Percentiles rank a stretch among this genome's conserved stretches.
Conservation (phyloP, 2,888 invertebrate species). For the Drosophila birchii region DNA sequence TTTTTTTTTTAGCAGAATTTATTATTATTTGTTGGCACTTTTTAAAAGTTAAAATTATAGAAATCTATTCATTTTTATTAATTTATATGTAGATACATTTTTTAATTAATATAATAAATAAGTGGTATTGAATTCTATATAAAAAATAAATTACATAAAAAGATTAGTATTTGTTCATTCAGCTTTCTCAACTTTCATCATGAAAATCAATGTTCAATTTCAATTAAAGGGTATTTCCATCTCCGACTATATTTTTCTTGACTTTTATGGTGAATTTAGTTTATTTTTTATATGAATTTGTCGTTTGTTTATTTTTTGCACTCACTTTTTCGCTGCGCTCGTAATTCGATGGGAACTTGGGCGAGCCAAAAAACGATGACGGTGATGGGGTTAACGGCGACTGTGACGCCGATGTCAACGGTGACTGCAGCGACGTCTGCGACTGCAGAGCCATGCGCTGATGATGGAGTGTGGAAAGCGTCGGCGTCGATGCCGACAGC, state of each 20-base stretch:
- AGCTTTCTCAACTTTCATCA: no score
- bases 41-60: no score
- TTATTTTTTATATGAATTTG: background rate
- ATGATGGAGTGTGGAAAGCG: constrained; percentile 71
- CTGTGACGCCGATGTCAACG: constrained; percentile 35
- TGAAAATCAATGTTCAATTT: no score
- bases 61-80: no score
- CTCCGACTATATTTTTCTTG: background rate
- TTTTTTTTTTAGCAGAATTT: no score
- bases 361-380: constrained; percentile 64
- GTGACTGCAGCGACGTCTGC: constrained; percentile 38
- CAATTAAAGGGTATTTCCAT: background rate
- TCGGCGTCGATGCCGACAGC: constrained; percentile 71
- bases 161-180: no score
- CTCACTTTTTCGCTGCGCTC: constrained; percentile 83
- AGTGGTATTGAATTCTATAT: no score
- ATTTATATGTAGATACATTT: no score
- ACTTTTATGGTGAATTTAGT: background rate
- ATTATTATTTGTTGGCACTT: no score
- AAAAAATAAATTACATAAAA: no score
- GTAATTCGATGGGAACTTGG: constrained; percentile 80
- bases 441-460: constrained; percentile 65
- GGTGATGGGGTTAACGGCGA: constrained; percentile 65
- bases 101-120: no score
- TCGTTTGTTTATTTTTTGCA: constrained; percentile 43